Evolutionary conservation across 1,140 invertebrate species (phyloP), one percentile per base, ranked within the genome.

Genomic region (Carposina sasakii): DNA sequence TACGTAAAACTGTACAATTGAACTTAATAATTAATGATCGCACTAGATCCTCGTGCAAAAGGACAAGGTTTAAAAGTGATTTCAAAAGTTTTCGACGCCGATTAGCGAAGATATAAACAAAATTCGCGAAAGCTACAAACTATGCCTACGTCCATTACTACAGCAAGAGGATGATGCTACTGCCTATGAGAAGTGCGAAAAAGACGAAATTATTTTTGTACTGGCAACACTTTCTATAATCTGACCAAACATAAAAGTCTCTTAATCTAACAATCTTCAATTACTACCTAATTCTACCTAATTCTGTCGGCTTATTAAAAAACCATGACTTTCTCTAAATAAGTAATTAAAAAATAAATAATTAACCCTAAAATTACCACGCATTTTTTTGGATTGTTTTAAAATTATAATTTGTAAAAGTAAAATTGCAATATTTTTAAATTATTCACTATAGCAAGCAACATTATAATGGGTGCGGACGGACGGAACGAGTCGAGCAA

Each of bases 101-200:
- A 76, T 78, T 74, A 65, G 66, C 71, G 76, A 45, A 71, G 71
- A 79, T 83, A 81, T 83, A 83, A 83, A 83, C 79, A 83, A 81
- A 76, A 74, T 71, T 69, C 63, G 69, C 63, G 58, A 74, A 67
- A 57, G 61, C 63, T 62, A 65, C 63, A 67, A 71, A 70, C 70
- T 74, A 41, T 57, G 54, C 54, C 63, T 67, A 83, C 79, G 79
- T 81, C 79, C 79, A 83, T 83, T 79, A 63, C 71, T 61, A 57
- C 59, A 62, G 61, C 67, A 69, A 69, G 60, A 71, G 61, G 63
- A 63, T 67, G 69, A 76, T 67, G 79, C 76, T 73, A 83, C 79
- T 83, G 79, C 76, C 76, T 71, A 59, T 58, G 64, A 67, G 64
- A 70, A 51, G 65, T 63, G 63, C 59, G 70, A 79, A 72, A 77